These are phyloP conservation scores for Parnassius mnemosyne DNA, from an alignment of 2,888 invertebrate species.

Conservation along the genomic window DNA sequence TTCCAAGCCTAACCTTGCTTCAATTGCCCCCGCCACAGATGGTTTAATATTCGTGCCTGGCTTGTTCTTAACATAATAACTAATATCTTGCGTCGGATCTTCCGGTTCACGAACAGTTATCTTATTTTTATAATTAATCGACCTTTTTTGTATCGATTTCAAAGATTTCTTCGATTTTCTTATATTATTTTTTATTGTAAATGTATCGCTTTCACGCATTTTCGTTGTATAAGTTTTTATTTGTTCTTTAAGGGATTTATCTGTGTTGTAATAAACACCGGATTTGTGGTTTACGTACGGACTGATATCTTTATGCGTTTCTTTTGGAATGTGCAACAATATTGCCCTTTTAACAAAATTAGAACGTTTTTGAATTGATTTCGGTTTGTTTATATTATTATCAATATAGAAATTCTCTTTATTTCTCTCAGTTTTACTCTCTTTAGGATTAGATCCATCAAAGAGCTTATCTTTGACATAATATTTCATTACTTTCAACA, in stretches of 20 bases:
- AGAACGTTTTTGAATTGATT: conserved; percentile 38
- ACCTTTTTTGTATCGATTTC: conserved; percentile 33
- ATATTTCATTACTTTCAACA: conserved; percentile 50
- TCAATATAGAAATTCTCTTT: conserved; percentile 38
- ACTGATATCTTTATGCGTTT: conserved; percentile 33
- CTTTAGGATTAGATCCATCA: conserved; percentile 45
- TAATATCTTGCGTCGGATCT: conserved; percentile 52
- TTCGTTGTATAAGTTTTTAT: conserved; percentile 40
- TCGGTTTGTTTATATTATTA: conserved; percentile 38
- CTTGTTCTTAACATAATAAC: conserved; percentile 57
- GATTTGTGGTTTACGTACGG: conserved; percentile 37
- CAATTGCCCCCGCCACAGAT: conserved; percentile 42
- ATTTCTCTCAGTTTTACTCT: conserved; percentile 26
- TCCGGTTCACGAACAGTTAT: conserved; percentile 40
- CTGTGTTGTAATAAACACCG: conserved; percentile 35
- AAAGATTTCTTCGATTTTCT: conserved; percentile 29
- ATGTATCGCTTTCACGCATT: conserved; percentile 32
- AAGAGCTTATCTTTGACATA: conserved; percentile 62
- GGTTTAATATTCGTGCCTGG: conserved; percentile 42
- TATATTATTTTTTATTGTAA: conserved; percentile 28
- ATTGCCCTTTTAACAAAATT: background rate
- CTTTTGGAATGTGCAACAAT: background rate
- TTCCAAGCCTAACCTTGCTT: conserved; percentile 44
- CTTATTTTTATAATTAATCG: conserved; percentile 37
- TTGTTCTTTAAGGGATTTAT: conserved; percentile 34